These are phyloP conservation scores for Campylomormyrus numenius DNA, from an alignment of 2,113 vertebrate species.

Conservation along the genomic window DNA sequence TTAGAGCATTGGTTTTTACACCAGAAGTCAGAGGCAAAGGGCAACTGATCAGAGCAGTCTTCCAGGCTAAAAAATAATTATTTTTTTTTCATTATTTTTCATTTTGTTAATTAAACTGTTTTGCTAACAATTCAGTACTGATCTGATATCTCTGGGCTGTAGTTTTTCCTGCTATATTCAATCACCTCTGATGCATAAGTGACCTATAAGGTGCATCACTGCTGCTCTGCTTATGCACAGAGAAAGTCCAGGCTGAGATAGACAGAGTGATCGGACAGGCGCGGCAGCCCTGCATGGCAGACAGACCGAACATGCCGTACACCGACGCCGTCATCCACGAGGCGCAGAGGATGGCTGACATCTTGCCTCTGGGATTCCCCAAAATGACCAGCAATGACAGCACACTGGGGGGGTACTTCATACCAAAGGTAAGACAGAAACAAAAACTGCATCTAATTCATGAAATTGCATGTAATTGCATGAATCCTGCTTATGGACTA, in stretches of 20 bases:
- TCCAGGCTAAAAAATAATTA: not conserved
- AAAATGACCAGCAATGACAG: constrained; percentile 53
- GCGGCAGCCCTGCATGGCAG: constrained; percentile 10
- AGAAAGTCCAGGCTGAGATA: constrained; percentile 19
- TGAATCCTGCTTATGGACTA: not conserved
- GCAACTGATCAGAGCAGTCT: too few species aligned
- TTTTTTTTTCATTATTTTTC: not conserved
- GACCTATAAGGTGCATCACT: not conserved
- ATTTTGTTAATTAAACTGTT: not conserved
- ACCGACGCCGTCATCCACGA: too few species aligned
- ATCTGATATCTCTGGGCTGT: not conserved
- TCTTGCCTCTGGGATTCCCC: constrained; percentile 60
- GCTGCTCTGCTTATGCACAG: constrained; percentile 20
- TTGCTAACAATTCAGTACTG: not conserved
- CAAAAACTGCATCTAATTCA: not conserved
- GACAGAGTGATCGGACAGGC: too few species aligned
- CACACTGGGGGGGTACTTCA: constrained; percentile 49
- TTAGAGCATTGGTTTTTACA: not conserved
- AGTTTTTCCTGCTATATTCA: not conserved
- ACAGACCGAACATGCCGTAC: too few species aligned
- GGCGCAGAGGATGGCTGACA: too few species aligned
- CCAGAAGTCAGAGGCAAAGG: not conserved
- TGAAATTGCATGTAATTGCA: not conserved
- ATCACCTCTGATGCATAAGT: not conserved
- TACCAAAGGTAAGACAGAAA: constrained; percentile 63